phyloP scores from a whole-genome alignment of 2,113 vertebrate genomes.

The Lepus americanus region DNA sequence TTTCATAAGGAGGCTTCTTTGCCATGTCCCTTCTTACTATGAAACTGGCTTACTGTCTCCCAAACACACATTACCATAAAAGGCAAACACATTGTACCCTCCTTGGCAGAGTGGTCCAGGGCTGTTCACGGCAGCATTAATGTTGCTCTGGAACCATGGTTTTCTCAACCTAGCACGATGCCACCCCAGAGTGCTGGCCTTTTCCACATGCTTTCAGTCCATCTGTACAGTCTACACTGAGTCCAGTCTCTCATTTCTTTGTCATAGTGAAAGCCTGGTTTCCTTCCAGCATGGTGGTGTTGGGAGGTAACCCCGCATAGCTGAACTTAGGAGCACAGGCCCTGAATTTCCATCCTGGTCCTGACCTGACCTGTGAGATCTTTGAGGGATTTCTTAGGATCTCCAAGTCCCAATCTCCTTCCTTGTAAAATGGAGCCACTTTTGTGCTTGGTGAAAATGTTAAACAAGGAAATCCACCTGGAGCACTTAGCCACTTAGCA shows the following conservation, averaged over 20 bases:
- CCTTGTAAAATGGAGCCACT: not conserved
- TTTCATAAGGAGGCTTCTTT: not conserved
- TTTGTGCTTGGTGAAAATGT: not conserved
- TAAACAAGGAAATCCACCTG: not conserved
- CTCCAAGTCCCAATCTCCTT: not conserved
- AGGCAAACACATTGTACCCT: not conserved
- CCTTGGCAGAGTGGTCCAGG: not conserved
- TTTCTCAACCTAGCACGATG: not conserved
- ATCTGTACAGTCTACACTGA: not conserved
- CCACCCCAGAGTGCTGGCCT: not conserved
- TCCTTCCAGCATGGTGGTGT: not conserved
- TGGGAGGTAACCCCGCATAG: not conserved
- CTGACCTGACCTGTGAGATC: not conserved
- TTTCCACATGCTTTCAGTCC: not conserved
- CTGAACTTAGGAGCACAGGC: not conserved
- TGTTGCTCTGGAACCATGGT: not conserved
- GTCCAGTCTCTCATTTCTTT: not conserved
- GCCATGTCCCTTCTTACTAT: not conserved
- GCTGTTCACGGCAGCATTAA: too few relatives aligned
- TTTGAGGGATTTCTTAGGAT: not conserved
- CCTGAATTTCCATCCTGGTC: not conserved
- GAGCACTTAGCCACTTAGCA: not conserved
- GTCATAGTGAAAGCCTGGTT: not conserved
- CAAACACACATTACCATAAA: not conserved
- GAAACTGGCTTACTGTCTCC: not conserved